phyloP scores from a whole-genome alignment of 2,888 invertebrate genomes.

The Drosophila antonietae region DNA sequence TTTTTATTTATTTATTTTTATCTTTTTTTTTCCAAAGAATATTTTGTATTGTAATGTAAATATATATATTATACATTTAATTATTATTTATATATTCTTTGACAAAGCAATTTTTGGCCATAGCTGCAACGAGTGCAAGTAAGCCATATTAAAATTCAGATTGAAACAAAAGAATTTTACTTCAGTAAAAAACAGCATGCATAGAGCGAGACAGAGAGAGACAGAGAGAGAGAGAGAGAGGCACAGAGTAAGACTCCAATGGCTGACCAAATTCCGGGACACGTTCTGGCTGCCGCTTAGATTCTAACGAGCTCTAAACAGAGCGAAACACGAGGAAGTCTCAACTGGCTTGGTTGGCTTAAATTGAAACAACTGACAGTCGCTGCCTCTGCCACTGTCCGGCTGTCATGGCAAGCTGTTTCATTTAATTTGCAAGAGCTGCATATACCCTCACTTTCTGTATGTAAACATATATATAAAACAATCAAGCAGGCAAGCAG shows the following conservation, averaged over 20 bases:
- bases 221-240: background rate
- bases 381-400: background rate
- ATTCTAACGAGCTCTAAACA: slow-evolving; percentile 15
- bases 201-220: background rate
- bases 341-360: slow-evolving; percentile 14
- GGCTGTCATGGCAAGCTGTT: slow-evolving; percentile 26
- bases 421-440: slow-evolving; percentile 60
- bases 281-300: slow-evolving; percentile 42
- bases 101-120: background rate
- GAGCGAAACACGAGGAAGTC: slow-evolving; percentile 15
- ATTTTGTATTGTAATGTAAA: too few relatives aligned
- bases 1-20: too few relatives aligned
- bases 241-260: background rate
- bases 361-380: slow-evolving; percentile 2
- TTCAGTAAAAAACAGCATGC: background rate
- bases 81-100: too few relatives aligned
- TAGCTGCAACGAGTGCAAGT: background rate
- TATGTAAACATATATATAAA: slow-evolving; percentile 13
- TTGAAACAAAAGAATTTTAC: slow-evolving; percentile 19
- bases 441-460: slow-evolving; percentile 15
- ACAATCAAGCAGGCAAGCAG: slow-evolving; percentile 23
- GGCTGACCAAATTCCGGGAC: slow-evolving; percentile 34
- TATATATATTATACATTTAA: too few relatives aligned
- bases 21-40: too few relatives aligned
- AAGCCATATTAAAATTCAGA: slow-evolving; percentile 26